Conservation (phyloP, 2,113 vertebrate species). For the Elgaria multicarinata region DNA sequence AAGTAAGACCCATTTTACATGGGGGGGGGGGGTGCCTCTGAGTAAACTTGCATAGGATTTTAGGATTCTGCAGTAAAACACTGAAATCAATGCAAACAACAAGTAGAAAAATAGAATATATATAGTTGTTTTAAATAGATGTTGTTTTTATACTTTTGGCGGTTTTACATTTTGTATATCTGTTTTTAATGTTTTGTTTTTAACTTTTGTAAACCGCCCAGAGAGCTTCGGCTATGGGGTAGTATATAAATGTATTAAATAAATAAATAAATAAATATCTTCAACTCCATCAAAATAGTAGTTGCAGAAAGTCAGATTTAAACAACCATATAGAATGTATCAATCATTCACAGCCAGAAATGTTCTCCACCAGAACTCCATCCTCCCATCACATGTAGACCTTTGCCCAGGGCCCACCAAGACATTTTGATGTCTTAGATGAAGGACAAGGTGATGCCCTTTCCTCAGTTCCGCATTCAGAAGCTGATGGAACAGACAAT, state of each 20-base stretch:
- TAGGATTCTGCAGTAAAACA: not conserved
- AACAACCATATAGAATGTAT: not conserved
- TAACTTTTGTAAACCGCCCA: no score
- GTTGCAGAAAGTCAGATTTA: not conserved
- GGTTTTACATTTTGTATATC: no score
- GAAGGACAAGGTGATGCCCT: not conserved
- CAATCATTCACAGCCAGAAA: not conserved
- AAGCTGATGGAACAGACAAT: no score
- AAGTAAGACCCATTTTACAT: not conserved
- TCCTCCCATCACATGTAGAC: not conserved
- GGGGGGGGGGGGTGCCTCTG: not conserved
- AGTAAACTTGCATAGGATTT: not conserved
- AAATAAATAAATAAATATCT: not conserved
- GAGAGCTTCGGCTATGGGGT: no score
- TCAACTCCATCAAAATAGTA: not conserved
- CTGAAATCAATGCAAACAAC: not conserved
- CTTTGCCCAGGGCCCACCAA: not conserved
- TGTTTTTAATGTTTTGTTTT: no score
- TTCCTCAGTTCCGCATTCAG: not conserved
- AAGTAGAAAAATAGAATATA: not conserved
- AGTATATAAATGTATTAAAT: no score
- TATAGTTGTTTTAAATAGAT: no score
- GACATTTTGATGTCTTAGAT: not conserved
- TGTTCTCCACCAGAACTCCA: not conserved
- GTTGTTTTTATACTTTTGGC: no score